Evolutionary conservation across 2,797 vertebrate species (phyloP).

Genomic region (Dicrostonyx torquatus): DNA sequence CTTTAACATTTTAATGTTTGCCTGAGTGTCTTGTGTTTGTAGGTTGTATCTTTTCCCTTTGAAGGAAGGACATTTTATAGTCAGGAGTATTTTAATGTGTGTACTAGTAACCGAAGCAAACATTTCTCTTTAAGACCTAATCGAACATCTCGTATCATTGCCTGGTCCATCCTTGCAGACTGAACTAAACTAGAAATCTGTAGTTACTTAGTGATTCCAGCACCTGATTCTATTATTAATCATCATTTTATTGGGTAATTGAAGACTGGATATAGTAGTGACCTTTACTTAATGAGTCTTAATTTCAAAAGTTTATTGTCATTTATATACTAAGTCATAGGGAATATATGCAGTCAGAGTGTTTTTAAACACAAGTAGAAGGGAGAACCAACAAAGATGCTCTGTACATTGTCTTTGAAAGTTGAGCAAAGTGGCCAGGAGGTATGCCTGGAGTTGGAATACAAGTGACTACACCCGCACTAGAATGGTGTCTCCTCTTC

Average conservation of each 20-base stretch:
- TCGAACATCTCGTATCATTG: background rate
- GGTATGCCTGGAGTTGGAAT: background rate
- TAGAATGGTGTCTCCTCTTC: background rate
- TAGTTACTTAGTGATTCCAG: background rate
- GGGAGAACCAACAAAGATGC: background rate
- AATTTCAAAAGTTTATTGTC: background rate
- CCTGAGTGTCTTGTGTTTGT: background rate
- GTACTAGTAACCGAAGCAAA: background rate
- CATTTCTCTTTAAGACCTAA: background rate
- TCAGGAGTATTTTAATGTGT: background rate
- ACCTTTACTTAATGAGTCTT: background rate
- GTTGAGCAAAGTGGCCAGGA: background rate
- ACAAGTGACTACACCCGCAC: background rate
- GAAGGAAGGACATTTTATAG: background rate
- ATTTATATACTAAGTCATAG: background rate
- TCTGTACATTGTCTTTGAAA: background rate
- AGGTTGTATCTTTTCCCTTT: background rate
- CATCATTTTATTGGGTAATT: background rate
- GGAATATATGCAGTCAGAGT: background rate
- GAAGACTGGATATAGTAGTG: background rate
- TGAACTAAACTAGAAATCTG: background rate
- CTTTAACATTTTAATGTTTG: background rate
- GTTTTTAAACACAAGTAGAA: background rate
- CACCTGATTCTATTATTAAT: background rate
- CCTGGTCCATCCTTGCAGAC: background rate